A percentile compares a stretch with the other conserved stretches of the same genome.
Evolutionary conservation across 2,113 vertebrate species (phyloP).

Genomic region (Oreochromis niloticus): DNA sequence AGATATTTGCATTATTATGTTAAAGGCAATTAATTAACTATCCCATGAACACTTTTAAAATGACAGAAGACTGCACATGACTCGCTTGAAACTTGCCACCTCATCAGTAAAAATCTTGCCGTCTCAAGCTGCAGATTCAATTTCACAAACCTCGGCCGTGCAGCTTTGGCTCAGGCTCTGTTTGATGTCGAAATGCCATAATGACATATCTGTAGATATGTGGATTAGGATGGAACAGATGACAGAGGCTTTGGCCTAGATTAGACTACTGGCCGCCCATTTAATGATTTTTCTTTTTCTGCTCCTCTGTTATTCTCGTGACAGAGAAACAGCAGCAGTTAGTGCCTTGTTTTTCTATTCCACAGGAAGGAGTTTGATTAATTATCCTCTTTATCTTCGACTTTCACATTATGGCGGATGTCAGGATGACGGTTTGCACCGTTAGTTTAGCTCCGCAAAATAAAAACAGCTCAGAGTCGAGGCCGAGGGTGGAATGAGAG

Average conservation of each 20-base stretch:
- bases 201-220: constrained; percentile 49
- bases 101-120: background rate
- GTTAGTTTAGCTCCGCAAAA: background rate
- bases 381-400: background rate
- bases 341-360: background rate
- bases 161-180: background rate
- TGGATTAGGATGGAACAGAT: constrained; percentile 63
- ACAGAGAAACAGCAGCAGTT: background rate
- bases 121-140: background rate
- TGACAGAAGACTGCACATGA: background rate
- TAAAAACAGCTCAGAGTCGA: background rate
- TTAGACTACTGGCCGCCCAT: constrained; percentile 37
- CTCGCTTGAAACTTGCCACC: background rate
- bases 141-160: background rate
- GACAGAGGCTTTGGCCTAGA: constrained; percentile 55
- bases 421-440: background rate
- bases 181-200: constrained; percentile 46
- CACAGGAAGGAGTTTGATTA: background rate
- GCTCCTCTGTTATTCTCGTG: background rate
- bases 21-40: background rate
- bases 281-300: constrained; percentile 45
- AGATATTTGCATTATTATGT: background rate
- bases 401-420: background rate
- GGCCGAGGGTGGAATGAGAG: background rate
- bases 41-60: background rate